Evolutionary conservation across 2,888 invertebrate genomes (phyloP).

Genomic region (Chironomus riparius): DNA sequence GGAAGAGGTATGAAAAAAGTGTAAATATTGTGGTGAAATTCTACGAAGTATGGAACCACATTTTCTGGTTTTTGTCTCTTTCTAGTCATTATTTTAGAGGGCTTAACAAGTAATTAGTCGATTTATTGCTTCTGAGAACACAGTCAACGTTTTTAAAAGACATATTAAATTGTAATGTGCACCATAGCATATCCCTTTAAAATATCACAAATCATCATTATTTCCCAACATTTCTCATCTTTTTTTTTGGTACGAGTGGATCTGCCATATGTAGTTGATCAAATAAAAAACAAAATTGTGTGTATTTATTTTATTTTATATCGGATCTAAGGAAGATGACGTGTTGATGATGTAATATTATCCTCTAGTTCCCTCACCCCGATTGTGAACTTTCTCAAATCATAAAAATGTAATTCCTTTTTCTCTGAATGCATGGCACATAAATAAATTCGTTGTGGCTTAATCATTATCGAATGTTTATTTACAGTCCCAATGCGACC

Average conservation of each 20-base stretch:
- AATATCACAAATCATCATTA: neutral
- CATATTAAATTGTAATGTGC: neutral
- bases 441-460: neutral
- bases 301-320: neutral
- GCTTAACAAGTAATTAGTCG: constrained; percentile 20
- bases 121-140: constrained; percentile 22
- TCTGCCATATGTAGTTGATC: constrained; percentile 7
- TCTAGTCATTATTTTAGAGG: neutral
- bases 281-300: neutral
- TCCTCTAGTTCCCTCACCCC: neutral
- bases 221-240: no score
- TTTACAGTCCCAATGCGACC: constrained; percentile 14
- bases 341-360: neutral
- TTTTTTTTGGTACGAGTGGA: neutral
- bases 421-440: neutral
- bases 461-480: neutral
- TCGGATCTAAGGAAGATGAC: neutral
- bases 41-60: constrained; percentile 19
- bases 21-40: neutral
- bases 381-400: neutral
- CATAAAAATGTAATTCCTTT: neutral
- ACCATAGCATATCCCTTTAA: neutral
- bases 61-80: constrained; percentile 10
- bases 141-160: neutral
- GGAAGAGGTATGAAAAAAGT: neutral